Evolutionary conservation across 2,113 vertebrate species (phyloP).

Genomic region (Colaptes auratus): DNA sequence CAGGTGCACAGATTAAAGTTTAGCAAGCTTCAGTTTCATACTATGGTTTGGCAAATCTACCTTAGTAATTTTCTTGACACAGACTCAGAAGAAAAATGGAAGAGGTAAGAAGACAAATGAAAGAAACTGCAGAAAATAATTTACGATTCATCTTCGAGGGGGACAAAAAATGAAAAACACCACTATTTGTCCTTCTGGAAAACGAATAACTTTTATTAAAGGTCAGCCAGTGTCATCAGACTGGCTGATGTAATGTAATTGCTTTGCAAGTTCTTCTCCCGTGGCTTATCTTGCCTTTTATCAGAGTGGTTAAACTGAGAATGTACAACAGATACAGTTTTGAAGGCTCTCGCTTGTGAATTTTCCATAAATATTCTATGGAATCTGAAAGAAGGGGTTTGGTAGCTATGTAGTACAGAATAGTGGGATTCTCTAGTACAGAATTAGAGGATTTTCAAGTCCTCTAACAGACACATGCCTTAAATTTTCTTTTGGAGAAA

Average conservation of each 20-base stretch:
- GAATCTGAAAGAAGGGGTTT: not conserved
- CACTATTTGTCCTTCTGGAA: not conserved
- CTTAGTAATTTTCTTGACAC: not conserved
- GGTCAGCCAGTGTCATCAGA: not conserved
- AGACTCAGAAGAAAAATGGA: not conserved
- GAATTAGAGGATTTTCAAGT: not conserved
- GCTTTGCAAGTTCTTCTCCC: not conserved
- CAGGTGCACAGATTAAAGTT: not conserved
- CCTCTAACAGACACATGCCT: not conserved
- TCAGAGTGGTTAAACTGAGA: not conserved
- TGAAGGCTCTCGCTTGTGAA: not conserved
- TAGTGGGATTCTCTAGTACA: no score
- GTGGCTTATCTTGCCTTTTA: not conserved
- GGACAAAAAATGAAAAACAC: not conserved
- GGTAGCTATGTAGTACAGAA: not conserved
- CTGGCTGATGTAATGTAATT: not conserved
- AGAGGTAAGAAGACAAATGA: not conserved
- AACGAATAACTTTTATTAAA: not conserved
- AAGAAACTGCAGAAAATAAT: not conserved
- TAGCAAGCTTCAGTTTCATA: not conserved
- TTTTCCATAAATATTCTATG: not conserved
- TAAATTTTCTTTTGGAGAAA: not conserved
- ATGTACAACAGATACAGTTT: not conserved
- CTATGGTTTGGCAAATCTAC: not conserved
- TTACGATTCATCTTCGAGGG: not conserved